Evolutionary conservation across 2,888 invertebrate species (phyloP), one percentile per base, ranked within the genome.

Genomic region (Dynastes maya): DNA sequence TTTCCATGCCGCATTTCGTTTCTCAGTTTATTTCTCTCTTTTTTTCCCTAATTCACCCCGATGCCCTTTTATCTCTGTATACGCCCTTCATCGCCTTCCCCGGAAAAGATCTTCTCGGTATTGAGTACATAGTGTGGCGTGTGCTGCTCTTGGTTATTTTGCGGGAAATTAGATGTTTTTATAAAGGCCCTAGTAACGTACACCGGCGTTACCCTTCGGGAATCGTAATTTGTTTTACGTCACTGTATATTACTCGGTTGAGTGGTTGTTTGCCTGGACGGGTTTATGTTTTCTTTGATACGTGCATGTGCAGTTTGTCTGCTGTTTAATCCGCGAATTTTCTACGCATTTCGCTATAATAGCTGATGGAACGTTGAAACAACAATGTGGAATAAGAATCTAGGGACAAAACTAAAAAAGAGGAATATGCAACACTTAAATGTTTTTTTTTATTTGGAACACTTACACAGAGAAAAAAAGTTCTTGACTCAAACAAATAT

Each of bases 161-260:
- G 65, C 65, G 65, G 65, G 40, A 67, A 67, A 67, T 45, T 67
- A 67, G 45, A 45, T 11, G 65, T 67, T 67, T 65, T 67, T 67
- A 40, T 67, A 67, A 22, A 40, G 65, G 16, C 16, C 22, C 22
- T n/a, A 16, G 53, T 13, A 13, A 13, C 53, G 32, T 37, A 37
- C 32, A 5, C 8, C 11, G 45, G 45, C 8, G 40, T 40, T 67
- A 22, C 40, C 65, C 16, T 67, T n/a, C 65, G 65, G 45, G 40
- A 16, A 40, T 67, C 45, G 65, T 22, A 67, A 67, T 67, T 67
- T 67, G 65, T 67, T 67, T 67, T 67, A 67, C 40, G 65, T 9
- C 45, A 67, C 40, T 67, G 22, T 67, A 45, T 40, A 67, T 67
- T 16, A 45, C 40, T 13, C 65, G 13, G 63, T 29, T 63, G 63